Evolutionary conservation across 2,113 vertebrate species (phyloP), one percentile per base, ranked within the genome.

Genomic region (Leptobrachium leishanense): DNA sequence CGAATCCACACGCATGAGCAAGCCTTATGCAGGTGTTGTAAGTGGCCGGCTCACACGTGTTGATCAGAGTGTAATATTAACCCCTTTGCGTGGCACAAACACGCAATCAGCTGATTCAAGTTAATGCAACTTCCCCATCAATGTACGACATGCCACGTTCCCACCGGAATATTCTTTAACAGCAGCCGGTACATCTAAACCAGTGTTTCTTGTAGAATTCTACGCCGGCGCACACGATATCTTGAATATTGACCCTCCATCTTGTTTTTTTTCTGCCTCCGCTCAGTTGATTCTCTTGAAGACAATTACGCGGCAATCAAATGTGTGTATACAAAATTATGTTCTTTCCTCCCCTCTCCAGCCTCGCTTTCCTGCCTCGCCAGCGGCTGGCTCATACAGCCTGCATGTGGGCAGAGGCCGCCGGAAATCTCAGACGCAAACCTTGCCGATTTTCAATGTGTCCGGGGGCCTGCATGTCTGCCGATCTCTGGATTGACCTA

Each of bases 301-400:
- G 96, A 98, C 95, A 95, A 95, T 95, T 98, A 89, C 93, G 94
- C 94, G 91, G 96, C 95, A 97, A 91, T 90, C 94, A 98, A 98
- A 99, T 98, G 96, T 99, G 95, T 99, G 96, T 98, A 98, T 31
- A 31, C 20, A 31, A 31, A 31, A 31, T 96, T 59, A 63, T n/a
- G 2, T 77, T n/a, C 77, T 85, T 82, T 81, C 46, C 85, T 88
- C 68, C 87, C 77, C 81, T 84, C 73, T 75, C 77, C 31, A 79
- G 85, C 90, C 86, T 90, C 11, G 39, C 73, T 65, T 65, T 75
- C 12, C 43, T 2, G 64, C 20, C 64, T 88, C 83, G 82, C 83
- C 88, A 83, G 82, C 83, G 84, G 82, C 88, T 88, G 88, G 85
- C 86, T 90, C 68, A 82, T 80, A 83, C 88, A 92, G 91, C 95